Base-by-base conservation (phyloP, 2,797 vertebrate species). In the Sebastes cheni region DNA sequence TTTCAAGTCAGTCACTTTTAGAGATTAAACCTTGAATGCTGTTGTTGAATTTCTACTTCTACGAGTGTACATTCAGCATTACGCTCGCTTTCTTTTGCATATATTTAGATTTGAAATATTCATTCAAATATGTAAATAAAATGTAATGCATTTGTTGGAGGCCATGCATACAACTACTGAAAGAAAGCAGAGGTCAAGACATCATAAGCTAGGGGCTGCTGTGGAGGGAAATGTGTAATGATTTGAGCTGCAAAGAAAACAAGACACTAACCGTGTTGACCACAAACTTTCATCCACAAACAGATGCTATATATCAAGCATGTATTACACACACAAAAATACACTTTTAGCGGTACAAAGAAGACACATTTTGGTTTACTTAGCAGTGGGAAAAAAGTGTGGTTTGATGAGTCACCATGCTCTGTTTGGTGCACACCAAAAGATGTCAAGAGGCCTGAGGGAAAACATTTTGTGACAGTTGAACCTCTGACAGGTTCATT, bases 351-450 rank as follows among this genome's bases (percentile, higher is more conserved):
- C 58, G 34, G 22, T 36, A 34, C 16, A 22, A 29, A 55, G 11
- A 22, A 20, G 22, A 59, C 50, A 59, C 27, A 32, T 30, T 70
- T 66, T 27, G 42, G 16, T 64, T 20, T 29, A 42, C n/a, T 46
- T 18, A 64, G 70, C 46, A 22, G 14, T 60, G 50, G 18, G 20
- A 20, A 60, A 60, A 25, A 54, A 23, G n/a, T 62, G 14, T 14
- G 10, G 30, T 72, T 56, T 62, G 25, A 29, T 79, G 66, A 79
- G 56, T 87, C 81, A 80, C 22, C 2, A 0, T 30, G 23, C 8
- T 74, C 16, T 70, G 8, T 75, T 32, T 36, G 46, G 36, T 52
- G n/a, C 5, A 39, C 29, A 52, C 9, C 34, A 54, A 59, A 59
- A 30, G 8, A 29, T 16, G 23, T 13, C 11, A 61, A 67, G 30